Evolutionary conservation across 2,888 invertebrate genomes (phyloP).

Genomic region (Chymomyza caudatula): DNA sequence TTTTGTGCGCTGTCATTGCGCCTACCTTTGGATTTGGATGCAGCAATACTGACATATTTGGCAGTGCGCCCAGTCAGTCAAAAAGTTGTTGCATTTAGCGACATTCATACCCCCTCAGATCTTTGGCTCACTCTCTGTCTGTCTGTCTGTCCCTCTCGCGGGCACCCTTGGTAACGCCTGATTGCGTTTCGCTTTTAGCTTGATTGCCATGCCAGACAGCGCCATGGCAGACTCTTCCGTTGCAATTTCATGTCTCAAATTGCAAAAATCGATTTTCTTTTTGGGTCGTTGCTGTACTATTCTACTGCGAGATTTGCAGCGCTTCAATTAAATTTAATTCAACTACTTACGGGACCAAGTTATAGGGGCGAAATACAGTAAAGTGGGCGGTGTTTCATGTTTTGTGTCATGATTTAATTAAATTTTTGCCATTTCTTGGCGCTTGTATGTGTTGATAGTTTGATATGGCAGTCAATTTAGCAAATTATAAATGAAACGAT

Average conservation of each 20-base stretch:
- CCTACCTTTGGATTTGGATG: slow-evolving; percentile 21
- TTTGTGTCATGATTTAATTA: slow-evolving; percentile 69
- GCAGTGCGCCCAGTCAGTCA: slow-evolving; percentile 68
- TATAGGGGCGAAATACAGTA: neutral
- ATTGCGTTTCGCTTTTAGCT: slow-evolving; percentile 20
- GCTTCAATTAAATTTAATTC: slow-evolving; percentile 68
- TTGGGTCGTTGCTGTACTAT: slow-evolving; percentile 13
- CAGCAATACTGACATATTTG: slow-evolving; percentile 48
- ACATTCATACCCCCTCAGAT: neutral
- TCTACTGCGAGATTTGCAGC: slow-evolving; percentile 16
- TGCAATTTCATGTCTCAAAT: slow-evolving; percentile 64
- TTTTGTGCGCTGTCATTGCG: neutral
- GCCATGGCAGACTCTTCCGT: slow-evolving; percentile 45
- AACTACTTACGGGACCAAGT: slow-evolving; percentile 30
- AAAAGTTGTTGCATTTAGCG: slow-evolving; percentile 8
- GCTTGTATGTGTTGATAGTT: too few species aligned
- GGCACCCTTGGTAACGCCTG: slow-evolving; percentile 33
- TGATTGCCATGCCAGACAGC: slow-evolving; percentile 13
- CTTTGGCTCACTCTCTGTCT: neutral
- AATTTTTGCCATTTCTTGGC: slow-evolving; percentile 61
- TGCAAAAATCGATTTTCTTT: slow-evolving; percentile 56
- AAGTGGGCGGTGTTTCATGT: slow-evolving; percentile 21
- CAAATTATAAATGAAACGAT: too few species aligned
- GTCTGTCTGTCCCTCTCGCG: neutral
- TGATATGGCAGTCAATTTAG: too few species aligned